Base-by-base conservation (phyloP, 1,140 invertebrate genomes). In the Ganaspis sp. region DNA sequence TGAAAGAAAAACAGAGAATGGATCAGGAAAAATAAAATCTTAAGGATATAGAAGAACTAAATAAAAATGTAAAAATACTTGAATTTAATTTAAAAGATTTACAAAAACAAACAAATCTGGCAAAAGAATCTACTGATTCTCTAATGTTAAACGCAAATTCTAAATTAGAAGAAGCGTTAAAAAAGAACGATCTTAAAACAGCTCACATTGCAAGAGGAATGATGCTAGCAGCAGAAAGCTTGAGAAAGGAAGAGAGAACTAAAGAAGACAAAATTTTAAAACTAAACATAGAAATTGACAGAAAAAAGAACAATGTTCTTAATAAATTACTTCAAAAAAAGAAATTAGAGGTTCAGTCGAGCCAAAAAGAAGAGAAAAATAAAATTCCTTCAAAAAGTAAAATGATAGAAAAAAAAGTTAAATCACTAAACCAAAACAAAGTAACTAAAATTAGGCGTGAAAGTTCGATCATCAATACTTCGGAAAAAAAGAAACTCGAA, bases 241-340 rank as follows among this genome's bases (percentile, higher is more conserved):
- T 19, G 49, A 53, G 49, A 53, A 53, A 17, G 19, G 49, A 53
- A 53, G 49, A 53, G 15, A 53, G 49, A 53, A 53, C 49, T 21
- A 53, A 53, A 53, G 49, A 19, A 19, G n/a, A 17, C 4, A 17
- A 53, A 53, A 53, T 53, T 5, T 53, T 8, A 53, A 53, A 53
- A 53, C 19, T 53, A 15, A 53, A 21, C 3, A 53, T 4, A 17
- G 49, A 53, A 53, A 19, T 53, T 19, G 45, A 53, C 11, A 0
- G 19, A 0, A 19, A 19, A 17, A 53, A 53, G 38, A 53, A 15
- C n/a, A 17, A 53, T 4, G 49, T 53, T 53, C n/a, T 53, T 53
- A 19, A 21, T 5, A 19, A 19, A 53, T 53, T 49, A 49, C 45
- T 49, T 12, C 45, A 19, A 19, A 19, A 19, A 19, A 49, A 49